Conservation (phyloP, 2,797 vertebrate genomes). For the Luscinia luscinia region DNA sequence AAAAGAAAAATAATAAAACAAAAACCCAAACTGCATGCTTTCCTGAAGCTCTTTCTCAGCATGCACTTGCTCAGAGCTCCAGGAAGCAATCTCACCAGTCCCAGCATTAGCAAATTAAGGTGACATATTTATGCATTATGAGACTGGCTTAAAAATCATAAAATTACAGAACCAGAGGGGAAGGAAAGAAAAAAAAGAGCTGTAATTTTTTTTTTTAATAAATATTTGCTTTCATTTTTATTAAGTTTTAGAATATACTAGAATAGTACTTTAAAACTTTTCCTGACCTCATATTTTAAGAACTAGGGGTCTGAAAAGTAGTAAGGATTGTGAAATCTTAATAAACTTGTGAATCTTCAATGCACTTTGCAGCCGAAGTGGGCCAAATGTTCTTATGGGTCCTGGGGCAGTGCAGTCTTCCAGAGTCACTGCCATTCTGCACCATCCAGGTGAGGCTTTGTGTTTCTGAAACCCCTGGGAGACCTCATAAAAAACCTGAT, state of each 20-base stretch:
- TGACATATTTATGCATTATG: background rate
- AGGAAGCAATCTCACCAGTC: background rate
- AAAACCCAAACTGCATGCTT: background rate
- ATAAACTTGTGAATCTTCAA: background rate
- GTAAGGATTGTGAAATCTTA: background rate
- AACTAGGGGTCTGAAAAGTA: background rate
- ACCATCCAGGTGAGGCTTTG: background rate
- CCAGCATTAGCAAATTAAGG: constrained; percentile 23
- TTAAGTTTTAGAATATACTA: background rate
- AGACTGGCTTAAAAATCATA: background rate
- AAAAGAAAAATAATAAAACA: background rate
- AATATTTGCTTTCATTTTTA: background rate
- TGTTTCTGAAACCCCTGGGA: background rate
- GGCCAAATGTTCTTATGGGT: background rate
- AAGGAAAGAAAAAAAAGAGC: too few species aligned
- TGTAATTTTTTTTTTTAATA: background rate
- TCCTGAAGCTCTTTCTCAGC: constrained; percentile 34
- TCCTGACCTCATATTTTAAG: background rate
- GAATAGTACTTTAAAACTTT: background rate
- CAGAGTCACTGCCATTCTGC: background rate
- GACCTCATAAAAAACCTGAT: background rate
- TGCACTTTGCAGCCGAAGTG: background rate
- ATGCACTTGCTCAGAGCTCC: background rate
- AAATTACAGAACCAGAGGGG: background rate
- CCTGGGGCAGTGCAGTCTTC: background rate